Evolutionary conservation across 2,797 vertebrate genomes (phyloP).

Genomic region (Podarcis lilfordi): DNA sequence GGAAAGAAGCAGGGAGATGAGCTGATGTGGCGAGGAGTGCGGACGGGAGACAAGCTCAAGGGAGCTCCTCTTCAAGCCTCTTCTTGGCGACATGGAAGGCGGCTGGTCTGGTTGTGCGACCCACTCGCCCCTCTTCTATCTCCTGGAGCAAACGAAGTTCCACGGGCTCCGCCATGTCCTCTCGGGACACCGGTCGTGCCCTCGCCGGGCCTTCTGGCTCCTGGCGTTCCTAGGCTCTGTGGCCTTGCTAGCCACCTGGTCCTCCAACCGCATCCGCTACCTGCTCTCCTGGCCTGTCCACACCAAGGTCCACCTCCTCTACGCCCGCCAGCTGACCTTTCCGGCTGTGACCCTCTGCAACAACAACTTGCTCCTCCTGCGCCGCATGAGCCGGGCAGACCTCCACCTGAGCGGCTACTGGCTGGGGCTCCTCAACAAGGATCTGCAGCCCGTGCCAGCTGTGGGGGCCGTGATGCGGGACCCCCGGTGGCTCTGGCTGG

Average conservation of each 20-base stretch:
- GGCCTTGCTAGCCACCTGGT: slow-evolving; percentile 84
- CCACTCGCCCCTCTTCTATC: slow-evolving; percentile 70
- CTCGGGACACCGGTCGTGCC: slow-evolving; percentile 77
- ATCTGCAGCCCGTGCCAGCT: slow-evolving; percentile 79
- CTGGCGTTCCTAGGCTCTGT: slow-evolving; percentile 79
- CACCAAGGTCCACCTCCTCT: slow-evolving; percentile 85
- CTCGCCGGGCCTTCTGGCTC: slow-evolving; percentile 82
- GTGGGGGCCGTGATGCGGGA: slow-evolving; percentile 79
- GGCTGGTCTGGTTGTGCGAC: neutral
- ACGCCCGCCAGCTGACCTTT: slow-evolving; percentile 83
- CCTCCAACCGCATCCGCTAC: slow-evolving; percentile 83
- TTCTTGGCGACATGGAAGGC: neutral
- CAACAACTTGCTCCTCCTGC: slow-evolving; percentile 83
- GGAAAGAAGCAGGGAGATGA: neutral
- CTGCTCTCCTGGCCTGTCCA: slow-evolving; percentile 84
- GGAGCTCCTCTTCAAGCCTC: neutral
- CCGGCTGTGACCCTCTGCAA: slow-evolving; percentile 88
- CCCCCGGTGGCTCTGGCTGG: slow-evolving; percentile 79
- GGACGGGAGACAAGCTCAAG: neutral
- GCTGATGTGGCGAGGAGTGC: neutral
- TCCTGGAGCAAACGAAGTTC: slow-evolving; percentile 82
- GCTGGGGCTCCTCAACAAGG: slow-evolving; percentile 83
- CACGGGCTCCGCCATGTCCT: slow-evolving; percentile 83
- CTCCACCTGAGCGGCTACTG: slow-evolving; percentile 85
- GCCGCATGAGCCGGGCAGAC: slow-evolving; percentile 85